Conservation (phyloP, 2,113 vertebrate genomes). For the Ellobius talpinus region DNA sequence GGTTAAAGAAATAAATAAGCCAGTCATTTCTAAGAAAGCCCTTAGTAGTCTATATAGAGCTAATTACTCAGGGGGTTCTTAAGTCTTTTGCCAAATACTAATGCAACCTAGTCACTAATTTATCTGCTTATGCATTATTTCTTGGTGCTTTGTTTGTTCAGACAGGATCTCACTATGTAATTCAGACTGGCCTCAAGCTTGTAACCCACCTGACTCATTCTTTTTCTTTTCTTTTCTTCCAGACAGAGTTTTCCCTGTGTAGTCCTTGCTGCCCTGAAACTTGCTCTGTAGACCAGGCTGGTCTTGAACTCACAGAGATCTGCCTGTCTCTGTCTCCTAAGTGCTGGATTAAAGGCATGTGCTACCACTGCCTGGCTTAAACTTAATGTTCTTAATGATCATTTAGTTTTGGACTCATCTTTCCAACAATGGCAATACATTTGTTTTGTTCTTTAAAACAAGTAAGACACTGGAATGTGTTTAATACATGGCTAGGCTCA, state of each 20-base stretch:
- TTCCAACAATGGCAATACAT: slow-evolving; percentile 30
- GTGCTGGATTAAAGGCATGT: neutral
- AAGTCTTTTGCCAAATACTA: slow-evolving; percentile 52
- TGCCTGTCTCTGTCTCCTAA: neutral
- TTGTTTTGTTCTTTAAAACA: neutral
- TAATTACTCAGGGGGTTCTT: neutral
- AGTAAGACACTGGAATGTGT: neutral
- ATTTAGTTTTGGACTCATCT: slow-evolving; percentile 19
- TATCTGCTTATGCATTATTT: neutral
- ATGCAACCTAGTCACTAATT: neutral
- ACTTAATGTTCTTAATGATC: neutral
- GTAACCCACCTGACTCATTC: neutral
- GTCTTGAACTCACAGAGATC: neutral
- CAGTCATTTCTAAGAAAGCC: neutral
- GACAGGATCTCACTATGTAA: neutral
- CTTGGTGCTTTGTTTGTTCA: neutral
- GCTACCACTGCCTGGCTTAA: no score
- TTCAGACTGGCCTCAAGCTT: neutral
- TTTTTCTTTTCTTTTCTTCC: neutral
- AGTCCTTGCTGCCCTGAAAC: neutral
- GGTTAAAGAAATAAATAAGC: slow-evolving; percentile 31
- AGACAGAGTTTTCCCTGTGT: neutral
- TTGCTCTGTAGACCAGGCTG: neutral
- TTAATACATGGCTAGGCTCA: slow-evolving; percentile 23
- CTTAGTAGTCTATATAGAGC: neutral